Percentiles rank a stretch among this genome's conserved stretches.
Conservation (phyloP, 30 jellyfish, hydroid and myxozoan species). For the Nemopilema nomurai region DNA sequence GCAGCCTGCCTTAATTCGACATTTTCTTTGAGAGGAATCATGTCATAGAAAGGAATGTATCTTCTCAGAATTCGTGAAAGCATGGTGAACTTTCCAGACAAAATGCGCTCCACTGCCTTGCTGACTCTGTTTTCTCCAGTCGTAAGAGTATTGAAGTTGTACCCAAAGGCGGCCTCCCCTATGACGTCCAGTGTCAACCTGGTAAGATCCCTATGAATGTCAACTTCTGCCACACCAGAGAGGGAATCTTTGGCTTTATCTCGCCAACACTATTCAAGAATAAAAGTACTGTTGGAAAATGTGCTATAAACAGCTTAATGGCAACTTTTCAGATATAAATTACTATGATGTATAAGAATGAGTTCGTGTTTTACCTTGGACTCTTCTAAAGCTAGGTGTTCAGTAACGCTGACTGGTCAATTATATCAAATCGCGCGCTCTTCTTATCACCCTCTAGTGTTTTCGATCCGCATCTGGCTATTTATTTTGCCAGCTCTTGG, state of each 20-base stretch:
- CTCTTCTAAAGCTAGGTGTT: too few relatives aligned
- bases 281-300: neutral
- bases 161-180: conserved; percentile 68
- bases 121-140: conserved; percentile 57
- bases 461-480: too few relatives aligned
- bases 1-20: conserved; percentile 19
- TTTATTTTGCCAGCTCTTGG: too few relatives aligned
- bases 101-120: conserved; percentile 37
- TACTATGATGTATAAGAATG: neutral
- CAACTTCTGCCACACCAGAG: conserved; percentile 51
- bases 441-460: too few relatives aligned
- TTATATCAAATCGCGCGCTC: too few relatives aligned
- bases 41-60: conserved; percentile 52
- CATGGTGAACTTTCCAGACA: conserved; percentile 23
- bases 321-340: neutral
- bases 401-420: too few relatives aligned
- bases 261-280: conserved; percentile 28
- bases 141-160: conserved; percentile 34
- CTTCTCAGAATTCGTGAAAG: conserved; percentile 18
- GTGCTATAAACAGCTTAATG: neutral
- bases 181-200: conserved; percentile 40
- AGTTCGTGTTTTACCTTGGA: too few relatives aligned
- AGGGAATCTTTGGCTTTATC: conserved; percentile 15
- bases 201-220: conserved; percentile 26
- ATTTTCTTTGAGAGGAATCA: conserved; percentile 9